A percentile compares a stretch with the other conserved stretches of the same genome.
Conservation (phyloP, 2,888 invertebrate species). For the Parascotia fuliginaria region DNA sequence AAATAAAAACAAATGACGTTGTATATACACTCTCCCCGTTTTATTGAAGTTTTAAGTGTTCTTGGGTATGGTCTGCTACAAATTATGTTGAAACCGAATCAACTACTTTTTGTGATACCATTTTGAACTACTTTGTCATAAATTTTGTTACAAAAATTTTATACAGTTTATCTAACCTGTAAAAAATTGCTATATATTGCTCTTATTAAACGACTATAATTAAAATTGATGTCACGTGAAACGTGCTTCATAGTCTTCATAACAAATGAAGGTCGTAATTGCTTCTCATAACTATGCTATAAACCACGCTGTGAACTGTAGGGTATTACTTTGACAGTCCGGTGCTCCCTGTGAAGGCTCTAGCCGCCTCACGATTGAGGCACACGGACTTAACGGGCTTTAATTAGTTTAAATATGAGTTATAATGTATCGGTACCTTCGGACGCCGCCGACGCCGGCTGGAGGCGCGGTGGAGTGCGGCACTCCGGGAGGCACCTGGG, state of each 20-base stretch:
- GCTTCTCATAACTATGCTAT: constrained; percentile 34
- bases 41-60: no score
- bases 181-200: no score
- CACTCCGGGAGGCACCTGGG: constrained; percentile 81
- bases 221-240: constrained; percentile 26
- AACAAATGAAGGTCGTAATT: constrained; percentile 31
- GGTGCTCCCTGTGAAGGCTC: constrained; percentile 6
- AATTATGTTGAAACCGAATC: no score
- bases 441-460: constrained; percentile 86
- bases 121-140: no score
- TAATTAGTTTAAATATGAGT: constrained; percentile 11
- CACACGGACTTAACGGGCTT: constrained; percentile 2
- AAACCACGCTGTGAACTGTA: constrained; percentile 27
- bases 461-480: constrained; percentile 82
- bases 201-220: constrained; percentile 3
- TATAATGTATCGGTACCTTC: constrained; percentile 67
- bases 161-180: no score
- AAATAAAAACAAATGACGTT: constrained; percentile 1
- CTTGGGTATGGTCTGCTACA: no score
- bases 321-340: constrained; percentile 12
- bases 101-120: no score
- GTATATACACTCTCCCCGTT: not conserved
- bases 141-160: no score
- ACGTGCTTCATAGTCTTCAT: constrained; percentile 13
- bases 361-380: not conserved